Conservation (phyloP, 1,140 invertebrate genomes). For the Periplaneta americana region DNA sequence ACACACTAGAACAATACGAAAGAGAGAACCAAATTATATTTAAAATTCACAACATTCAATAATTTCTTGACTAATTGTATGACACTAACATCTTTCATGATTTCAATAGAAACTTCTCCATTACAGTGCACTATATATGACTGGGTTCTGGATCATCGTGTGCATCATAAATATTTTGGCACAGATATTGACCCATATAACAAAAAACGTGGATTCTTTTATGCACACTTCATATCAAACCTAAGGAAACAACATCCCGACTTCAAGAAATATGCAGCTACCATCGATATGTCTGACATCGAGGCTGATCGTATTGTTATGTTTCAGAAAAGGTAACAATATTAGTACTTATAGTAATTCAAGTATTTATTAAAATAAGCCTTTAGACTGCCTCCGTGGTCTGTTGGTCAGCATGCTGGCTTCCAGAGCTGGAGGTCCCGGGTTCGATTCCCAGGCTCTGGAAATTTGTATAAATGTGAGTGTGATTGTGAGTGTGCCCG, state of each 20-base stretch:
- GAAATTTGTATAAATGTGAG: no score
- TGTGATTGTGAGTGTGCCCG: no score
- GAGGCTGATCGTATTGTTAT: conserved; percentile 63
- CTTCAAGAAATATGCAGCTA: conserved; percentile 69
- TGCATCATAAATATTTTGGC: conserved; percentile 85
- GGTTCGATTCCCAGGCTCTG: no score
- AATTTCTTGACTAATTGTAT: neutral
- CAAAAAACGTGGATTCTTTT: conserved; percentile 77
- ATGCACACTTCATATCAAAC: conserved; percentile 80
- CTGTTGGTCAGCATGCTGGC: no score
- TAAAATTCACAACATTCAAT: no score
- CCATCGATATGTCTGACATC: conserved; percentile 76
- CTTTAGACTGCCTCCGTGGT: no score
- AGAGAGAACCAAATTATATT: no score
- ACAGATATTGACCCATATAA: conserved; percentile 90
- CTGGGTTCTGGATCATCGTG: conserved; percentile 75
- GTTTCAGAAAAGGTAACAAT: conserved; percentile 53
- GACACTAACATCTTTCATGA: neutral
- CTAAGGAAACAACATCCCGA: conserved; percentile 79
- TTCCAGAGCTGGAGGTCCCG: no score
- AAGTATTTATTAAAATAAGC: no score
- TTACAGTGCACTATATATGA: conserved; percentile 75
- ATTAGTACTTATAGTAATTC: no score
- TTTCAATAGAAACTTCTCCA: neutral
- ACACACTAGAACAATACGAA: no score